These are phyloP conservation scores for Odontamblyopus lacepedii DNA, from an alignment of 2,797 vertebrate genomes.

Conservation along the genomic window DNA sequence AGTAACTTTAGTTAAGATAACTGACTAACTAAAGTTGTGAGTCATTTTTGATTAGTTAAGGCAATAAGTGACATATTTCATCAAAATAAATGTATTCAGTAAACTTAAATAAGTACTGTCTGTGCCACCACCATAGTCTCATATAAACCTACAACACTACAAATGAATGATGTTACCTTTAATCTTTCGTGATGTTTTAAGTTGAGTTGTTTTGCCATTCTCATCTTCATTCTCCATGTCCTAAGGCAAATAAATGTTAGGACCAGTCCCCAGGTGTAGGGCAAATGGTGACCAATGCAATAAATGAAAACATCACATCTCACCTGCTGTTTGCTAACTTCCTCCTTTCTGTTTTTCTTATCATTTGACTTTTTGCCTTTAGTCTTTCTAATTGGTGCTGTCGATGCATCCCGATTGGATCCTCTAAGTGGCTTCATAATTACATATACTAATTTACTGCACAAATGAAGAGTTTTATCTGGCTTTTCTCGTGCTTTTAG, in stretches of 20 bases:
- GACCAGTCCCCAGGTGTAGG: no score
- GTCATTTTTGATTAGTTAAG: no score
- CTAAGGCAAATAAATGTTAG: conserved; percentile 9
- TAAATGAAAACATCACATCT: neutral
- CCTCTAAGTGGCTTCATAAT: conserved; percentile 64
- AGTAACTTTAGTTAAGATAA: no score
- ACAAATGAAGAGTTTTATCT: neutral
- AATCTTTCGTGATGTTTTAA: conserved; percentile 28
- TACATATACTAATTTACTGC: neutral
- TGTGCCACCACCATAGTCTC: neutral
- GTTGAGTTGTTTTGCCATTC: neutral
- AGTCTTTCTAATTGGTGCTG: conserved; percentile 28
- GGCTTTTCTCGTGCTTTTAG: neutral
- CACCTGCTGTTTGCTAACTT: conserved; percentile 36
- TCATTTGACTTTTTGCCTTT: conserved; percentile 27
- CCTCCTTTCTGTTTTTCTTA: neutral
- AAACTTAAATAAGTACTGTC: neutral
- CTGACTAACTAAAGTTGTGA: no score
- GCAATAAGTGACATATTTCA: no score
- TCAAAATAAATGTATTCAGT: neutral
- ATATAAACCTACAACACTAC: neutral
- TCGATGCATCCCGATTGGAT: conserved; percentile 53
- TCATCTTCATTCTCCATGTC: conserved; percentile 14
- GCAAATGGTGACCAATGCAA: neutral
- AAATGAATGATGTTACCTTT: conserved; percentile 43